Evolutionary conservation across 2,113 vertebrate species (phyloP).

Genomic region (Agelaius tricolor): DNA sequence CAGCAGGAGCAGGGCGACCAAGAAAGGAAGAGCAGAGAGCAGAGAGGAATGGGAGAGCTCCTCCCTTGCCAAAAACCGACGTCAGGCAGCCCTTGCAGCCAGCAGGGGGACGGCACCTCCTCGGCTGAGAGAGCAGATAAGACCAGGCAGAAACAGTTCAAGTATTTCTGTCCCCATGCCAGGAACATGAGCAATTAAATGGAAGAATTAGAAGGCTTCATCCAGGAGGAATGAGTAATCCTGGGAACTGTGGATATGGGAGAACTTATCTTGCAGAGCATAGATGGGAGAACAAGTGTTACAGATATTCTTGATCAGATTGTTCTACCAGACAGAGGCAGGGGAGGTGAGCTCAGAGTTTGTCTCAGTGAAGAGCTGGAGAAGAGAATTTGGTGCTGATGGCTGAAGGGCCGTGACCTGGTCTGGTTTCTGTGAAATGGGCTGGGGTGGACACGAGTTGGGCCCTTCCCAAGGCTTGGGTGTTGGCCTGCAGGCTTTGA

Average conservation of each 20-base stretch:
- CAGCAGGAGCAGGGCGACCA: constrained; percentile 33
- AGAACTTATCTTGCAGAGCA: constrained; percentile 9
- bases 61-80: constrained; percentile 27
- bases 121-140: constrained; percentile 52
- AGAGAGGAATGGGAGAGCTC: not conserved
- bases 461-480: not conserved
- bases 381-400: not conserved
- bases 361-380: not conserved
- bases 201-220: constrained; percentile 56
- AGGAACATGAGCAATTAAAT: constrained; percentile 61
- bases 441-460: not conserved
- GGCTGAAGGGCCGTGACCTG: fast-evolving
- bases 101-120: constrained; percentile 42
- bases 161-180: constrained; percentile 48
- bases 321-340: not conserved
- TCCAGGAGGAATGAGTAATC: constrained; percentile 62
- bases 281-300: constrained; percentile 15
- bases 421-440: not conserved
- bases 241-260: not conserved
- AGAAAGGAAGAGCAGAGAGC: constrained; percentile 62
- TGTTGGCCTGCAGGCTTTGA: not conserved
- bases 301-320: not conserved
- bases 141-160: constrained; percentile 50
- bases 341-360: not conserved
- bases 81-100: constrained; percentile 27